These are phyloP conservation scores for Microcebus tavaratra DNA, from an alignment of 2,113 vertebrate genomes.

Conservation along the genomic window DNA sequence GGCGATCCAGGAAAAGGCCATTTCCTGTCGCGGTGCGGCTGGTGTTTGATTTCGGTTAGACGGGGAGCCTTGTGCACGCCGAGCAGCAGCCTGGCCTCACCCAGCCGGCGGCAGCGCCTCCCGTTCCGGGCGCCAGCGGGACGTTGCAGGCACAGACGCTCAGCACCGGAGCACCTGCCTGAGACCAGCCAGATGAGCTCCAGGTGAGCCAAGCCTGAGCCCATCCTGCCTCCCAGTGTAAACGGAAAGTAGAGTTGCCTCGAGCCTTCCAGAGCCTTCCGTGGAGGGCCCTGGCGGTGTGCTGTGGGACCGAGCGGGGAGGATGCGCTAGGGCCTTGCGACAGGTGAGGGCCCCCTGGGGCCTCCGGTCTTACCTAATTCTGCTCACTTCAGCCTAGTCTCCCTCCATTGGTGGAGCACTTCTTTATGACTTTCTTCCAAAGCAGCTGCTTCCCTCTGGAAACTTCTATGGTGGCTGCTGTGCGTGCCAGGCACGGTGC, in stretches of 20 bases:
- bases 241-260: background rate
- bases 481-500: rapidly evolving
- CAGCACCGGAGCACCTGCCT: background rate
- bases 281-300: background rate
- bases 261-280: background rate
- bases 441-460: background rate
- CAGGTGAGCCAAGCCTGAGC: background rate
- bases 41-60: background rate
- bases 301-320: background rate
- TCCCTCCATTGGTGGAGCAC: background rate
- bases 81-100: background rate
- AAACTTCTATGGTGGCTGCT: background rate
- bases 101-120: background rate
- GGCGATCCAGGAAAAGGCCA: background rate
- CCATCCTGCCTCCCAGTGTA: background rate
- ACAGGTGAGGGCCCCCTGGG: background rate
- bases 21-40: background rate
- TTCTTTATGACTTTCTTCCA: background rate
- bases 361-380: background rate
- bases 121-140: background rate
- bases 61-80: background rate
- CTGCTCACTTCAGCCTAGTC: too few relatives aligned
- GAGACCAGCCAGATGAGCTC: too few relatives aligned
- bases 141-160: background rate
- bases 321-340: background rate